Conservation (phyloP, 2,888 invertebrate genomes). For the Celastrina argiolus region DNA sequence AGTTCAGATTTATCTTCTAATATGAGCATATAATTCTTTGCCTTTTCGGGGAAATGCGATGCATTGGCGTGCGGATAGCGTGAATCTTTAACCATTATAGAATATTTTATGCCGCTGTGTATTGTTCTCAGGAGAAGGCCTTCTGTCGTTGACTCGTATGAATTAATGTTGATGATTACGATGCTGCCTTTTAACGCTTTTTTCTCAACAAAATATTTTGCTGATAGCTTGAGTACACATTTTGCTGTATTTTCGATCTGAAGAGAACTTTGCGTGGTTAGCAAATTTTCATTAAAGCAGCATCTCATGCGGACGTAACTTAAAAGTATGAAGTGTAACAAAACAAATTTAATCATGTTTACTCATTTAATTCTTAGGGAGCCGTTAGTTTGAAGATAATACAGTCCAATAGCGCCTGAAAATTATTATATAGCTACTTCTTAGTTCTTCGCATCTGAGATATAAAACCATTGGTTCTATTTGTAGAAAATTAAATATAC, state of each 20-base stretch:
- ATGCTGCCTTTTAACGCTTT: slow-evolving; percentile 72
- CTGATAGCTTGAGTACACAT: slow-evolving; percentile 72
- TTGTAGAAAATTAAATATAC: not conserved
- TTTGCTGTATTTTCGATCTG: slow-evolving; percentile 64
- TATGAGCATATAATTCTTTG: slow-evolving; percentile 75
- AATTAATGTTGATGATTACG: slow-evolving; percentile 71
- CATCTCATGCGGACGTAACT: slow-evolving; percentile 42
- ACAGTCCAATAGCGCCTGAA: not conserved
- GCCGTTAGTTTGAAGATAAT: not conserved
- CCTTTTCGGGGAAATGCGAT: slow-evolving; percentile 74
- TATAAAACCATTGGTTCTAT: slow-evolving; percentile 21
- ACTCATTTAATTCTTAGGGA: not conserved
- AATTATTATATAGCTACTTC: not conserved
- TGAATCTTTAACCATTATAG: slow-evolving; percentile 74
- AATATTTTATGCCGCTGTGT: slow-evolving; percentile 66
- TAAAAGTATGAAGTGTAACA: slow-evolving; percentile 26
- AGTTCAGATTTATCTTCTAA: slow-evolving; percentile 69
- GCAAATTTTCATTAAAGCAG: slow-evolving; percentile 56
- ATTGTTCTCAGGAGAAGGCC: slow-evolving; percentile 62
- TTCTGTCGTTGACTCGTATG: slow-evolving; percentile 60
- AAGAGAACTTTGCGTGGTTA: slow-evolving; percentile 54
- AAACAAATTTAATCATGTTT: slow-evolving; percentile 18
- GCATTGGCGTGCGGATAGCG: slow-evolving; percentile 69
- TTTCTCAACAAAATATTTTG: slow-evolving; percentile 73
- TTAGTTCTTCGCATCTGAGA: slow-evolving; percentile 24